These are phyloP conservation scores for Neofelis nebulosa DNA, from an alignment of 2,113 vertebrate genomes.

Conservation along the genomic window DNA sequence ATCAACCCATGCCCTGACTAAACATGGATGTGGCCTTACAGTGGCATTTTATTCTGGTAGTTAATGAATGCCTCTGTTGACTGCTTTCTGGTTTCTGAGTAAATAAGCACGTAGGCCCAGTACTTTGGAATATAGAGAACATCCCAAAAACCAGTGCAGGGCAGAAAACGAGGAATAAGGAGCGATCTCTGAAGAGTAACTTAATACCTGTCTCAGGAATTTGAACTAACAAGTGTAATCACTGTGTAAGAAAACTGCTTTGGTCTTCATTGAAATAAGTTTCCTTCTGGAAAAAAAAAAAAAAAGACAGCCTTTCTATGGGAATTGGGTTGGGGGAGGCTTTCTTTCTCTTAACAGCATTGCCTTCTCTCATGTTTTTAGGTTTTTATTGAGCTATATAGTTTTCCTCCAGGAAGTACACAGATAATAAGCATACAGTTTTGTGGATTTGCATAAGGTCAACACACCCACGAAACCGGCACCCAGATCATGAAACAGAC, in stretches of 20 bases:
- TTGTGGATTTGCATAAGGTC: not conserved
- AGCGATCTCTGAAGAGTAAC: not conserved
- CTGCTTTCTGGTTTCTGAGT: not conserved
- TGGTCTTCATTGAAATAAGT: not conserved
- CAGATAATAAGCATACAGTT: not conserved
- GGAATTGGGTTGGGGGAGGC: not conserved
- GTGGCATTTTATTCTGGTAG: not conserved
- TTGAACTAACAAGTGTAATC: not conserved
- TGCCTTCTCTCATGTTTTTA: not conserved
- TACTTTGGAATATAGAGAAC: constrained; percentile 3
- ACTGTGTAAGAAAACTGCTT: not conserved
- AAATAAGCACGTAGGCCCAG: not conserved
- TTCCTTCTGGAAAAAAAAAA: not conserved
- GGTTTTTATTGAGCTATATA: not conserved
- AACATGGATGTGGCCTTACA: not conserved
- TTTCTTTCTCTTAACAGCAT: not conserved
- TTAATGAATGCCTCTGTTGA: constrained; percentile 23
- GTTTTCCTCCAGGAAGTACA: not conserved
- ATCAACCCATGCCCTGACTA: not conserved
- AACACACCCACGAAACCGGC: not conserved
- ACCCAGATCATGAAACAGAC: not conserved
- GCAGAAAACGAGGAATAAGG: not conserved
- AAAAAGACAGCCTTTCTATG: not conserved
- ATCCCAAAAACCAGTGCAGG: not conserved
- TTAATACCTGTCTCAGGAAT: not conserved